Evolutionary conservation across 2,113 vertebrate species (phyloP).

Genomic region (Micromys minutus): DNA sequence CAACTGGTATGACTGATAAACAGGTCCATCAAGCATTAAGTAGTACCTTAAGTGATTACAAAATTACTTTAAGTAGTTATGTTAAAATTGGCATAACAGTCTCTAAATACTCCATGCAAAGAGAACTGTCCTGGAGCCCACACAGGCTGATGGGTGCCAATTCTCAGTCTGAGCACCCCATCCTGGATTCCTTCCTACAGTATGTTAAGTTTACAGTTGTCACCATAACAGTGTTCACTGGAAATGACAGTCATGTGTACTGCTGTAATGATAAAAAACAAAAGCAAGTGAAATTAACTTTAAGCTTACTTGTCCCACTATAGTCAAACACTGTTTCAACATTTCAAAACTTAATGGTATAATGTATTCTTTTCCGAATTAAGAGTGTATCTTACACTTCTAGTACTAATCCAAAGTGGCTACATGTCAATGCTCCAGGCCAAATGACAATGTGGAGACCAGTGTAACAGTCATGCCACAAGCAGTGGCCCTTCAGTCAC

Average conservation of each 20-base stretch:
- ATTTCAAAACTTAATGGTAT: slow-evolving; percentile 14
- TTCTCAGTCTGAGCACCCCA: neutral
- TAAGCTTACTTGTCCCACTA: slow-evolving; percentile 1
- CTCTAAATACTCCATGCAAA: slow-evolving; percentile 28
- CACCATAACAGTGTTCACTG: neutral
- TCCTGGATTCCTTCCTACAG: neutral
- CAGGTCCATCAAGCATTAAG: neutral
- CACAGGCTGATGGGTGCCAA: neutral
- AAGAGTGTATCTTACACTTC: neutral
- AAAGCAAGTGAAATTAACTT: neutral
- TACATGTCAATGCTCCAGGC: neutral
- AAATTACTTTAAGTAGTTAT: slow-evolving; percentile 42
- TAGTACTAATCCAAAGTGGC: neutral
- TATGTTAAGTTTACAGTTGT: neutral
- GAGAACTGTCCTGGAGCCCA: neutral
- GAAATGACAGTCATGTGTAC: neutral
- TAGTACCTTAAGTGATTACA: neutral
- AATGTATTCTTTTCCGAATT: slow-evolving; percentile 12
- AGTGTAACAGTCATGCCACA: neutral
- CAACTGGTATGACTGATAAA: neutral
- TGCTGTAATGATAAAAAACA: neutral
- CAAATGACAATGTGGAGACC: neutral
- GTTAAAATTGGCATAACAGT: neutral
- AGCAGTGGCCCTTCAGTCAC: neutral
- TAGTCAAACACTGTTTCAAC: slow-evolving; percentile 22